Evolutionary conservation across 2,888 invertebrate genomes (phyloP).

Genomic region (Troides aeacus): DNA sequence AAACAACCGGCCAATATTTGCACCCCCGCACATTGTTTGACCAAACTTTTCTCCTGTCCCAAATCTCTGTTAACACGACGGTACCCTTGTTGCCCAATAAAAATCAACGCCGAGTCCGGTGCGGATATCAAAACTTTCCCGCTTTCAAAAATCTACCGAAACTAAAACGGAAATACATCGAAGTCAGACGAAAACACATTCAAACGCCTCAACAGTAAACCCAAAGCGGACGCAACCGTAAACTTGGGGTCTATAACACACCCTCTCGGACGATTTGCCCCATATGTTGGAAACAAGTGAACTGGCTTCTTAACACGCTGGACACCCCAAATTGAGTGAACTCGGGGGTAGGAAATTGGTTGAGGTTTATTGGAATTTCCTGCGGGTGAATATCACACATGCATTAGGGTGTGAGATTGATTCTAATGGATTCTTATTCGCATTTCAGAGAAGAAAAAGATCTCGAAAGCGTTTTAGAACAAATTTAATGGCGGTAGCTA

Average conservation of each 20-base stretch:
- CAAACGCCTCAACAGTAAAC: slow-evolving; percentile 32
- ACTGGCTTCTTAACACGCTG: slow-evolving; percentile 68
- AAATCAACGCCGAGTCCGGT: slow-evolving; percentile 71
- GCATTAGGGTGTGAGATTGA: slow-evolving; percentile 42
- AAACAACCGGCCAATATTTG: slow-evolving; percentile 41
- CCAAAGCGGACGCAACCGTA: slow-evolving; percentile 26
- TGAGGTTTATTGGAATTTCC: slow-evolving; percentile 73
- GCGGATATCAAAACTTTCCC: slow-evolving; percentile 72
- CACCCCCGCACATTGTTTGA: slow-evolving; percentile 59
- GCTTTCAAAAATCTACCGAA: slow-evolving; percentile 60
- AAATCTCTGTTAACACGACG: slow-evolving; percentile 59
- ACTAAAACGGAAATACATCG: slow-evolving; percentile 33
- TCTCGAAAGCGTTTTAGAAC: too few species aligned
- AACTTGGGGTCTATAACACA: slow-evolving; percentile 38
- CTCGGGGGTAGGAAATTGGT: slow-evolving; percentile 64
- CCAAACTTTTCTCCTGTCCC: slow-evolving; percentile 58
- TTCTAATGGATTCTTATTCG: slow-evolving; percentile 25
- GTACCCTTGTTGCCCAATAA: slow-evolving; percentile 72
- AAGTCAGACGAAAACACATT: slow-evolving; percentile 34
- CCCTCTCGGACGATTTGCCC: slow-evolving; percentile 63
- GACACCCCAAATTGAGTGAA: slow-evolving; percentile 74
- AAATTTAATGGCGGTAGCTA: too few species aligned
- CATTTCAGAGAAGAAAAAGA: neutral
- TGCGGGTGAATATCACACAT: slow-evolving; percentile 64
- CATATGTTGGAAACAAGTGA: slow-evolving; percentile 76